Base-by-base conservation (phyloP, 2,888 invertebrate species). In the Mallateleia sp. region DNA sequence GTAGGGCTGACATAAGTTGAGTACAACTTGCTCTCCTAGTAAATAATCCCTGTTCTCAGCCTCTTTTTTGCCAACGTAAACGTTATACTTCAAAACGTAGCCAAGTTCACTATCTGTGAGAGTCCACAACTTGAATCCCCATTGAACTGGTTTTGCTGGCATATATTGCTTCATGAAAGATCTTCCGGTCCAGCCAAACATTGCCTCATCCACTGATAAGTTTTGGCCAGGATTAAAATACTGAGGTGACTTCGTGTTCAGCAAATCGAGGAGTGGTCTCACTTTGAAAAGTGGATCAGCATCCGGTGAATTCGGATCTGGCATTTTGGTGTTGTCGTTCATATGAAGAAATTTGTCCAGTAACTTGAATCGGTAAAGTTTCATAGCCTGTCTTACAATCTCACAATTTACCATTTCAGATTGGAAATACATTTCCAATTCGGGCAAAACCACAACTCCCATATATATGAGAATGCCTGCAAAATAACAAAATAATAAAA, bases 151-250 rank as follows among this genome's bases (percentile, higher is more conserved):
- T 20, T 72, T 72, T 18, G 22, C n/a, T n/a, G 72, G 56, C 58
- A 71, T 42, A 47, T 72, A 72, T 45, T 60, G 58, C n/a, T 72
- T 72, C 22, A 72, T 47, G 15, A 32, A 47, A 24, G 47, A 58
- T 28, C 72, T 15, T 9, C 72, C 72, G 25, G 22, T 60, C 14
- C n/a, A 72, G 0, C 15, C 45, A 20, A 72, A 45, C 60, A 72
- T 72, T 20, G 60, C 58, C 20, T 71, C 71, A 56, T 56, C 56
- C 15, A 54, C 71, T 22, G 71, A 52, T 9, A 71, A 52, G 24
- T 71, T 42, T 54, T 42, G 7, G 22, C 45, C 54, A 15, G 54
- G 38, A 15, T 71, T 34, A 54, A 71, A 71, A 71, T 52, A 45
- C 38, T 58, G 15, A 14, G 42, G 24, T 20, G 34, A 54, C 22